Conservation (phyloP, 2,797 vertebrate genomes). For the Malurus splendens region DNA sequence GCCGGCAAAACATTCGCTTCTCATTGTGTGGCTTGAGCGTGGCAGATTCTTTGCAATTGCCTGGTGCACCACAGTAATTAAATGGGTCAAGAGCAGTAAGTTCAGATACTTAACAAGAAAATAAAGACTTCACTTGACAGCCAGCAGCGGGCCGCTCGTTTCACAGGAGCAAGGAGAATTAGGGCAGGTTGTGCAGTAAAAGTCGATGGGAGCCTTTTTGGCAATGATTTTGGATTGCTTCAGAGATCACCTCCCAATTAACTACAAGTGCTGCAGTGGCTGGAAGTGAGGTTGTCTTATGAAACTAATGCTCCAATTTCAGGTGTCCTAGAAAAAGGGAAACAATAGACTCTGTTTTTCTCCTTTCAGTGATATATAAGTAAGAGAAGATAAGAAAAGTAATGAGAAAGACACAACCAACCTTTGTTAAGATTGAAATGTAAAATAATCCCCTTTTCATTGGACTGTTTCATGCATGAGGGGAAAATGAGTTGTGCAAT, state of each 20-base stretch:
- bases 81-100: conserved; percentile 45
- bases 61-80: conserved; percentile 54
- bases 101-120: conserved; percentile 47
- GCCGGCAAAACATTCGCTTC: neutral
- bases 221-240: conserved; percentile 16
- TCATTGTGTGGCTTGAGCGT: conserved; percentile 51
- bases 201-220: conserved; percentile 35
- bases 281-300: neutral
- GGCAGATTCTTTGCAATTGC: conserved; percentile 52
- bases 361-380: neutral
- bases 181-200: conserved; percentile 1
- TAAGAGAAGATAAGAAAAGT: neutral
- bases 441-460: neutral
- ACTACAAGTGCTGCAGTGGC: neutral
- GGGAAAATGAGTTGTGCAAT: neutral
- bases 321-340: neutral
- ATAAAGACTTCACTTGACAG: conserved; percentile 51
- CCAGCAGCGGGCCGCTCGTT: neutral
- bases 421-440: neutral
- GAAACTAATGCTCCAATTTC: neutral
- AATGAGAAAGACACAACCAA: neutral
- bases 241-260: conserved; percentile 26
- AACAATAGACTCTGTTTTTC: neutral
- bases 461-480: neutral
- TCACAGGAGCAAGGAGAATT: conserved; percentile 30